Evolutionary conservation across 2,888 invertebrate species (phyloP), one percentile per base, ranked within the genome.

Genomic region (Rambutsinella grinnellia): DNA sequence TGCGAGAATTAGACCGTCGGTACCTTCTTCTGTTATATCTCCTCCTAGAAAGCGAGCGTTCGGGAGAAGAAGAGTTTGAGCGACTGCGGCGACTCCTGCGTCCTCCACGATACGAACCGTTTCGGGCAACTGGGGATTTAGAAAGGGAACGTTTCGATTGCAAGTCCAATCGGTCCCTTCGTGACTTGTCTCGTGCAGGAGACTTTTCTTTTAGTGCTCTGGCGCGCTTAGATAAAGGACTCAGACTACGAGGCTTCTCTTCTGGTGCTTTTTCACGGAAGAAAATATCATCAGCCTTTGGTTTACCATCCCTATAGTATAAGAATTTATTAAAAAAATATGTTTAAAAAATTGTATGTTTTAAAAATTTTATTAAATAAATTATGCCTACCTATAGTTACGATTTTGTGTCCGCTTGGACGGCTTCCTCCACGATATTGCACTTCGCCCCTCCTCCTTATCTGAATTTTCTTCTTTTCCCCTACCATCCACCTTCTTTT

Each of bases 341-440:
- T n/a, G n/a, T n/a, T n/a, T n/a, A n/a, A n/a, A n/a, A 51, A 49
- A 49, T 36, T 17, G 36, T 36, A 36, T 36, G 36, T 36, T 36
- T 36, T 36, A 36, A 36, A 36, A 36, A 60, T 5, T 24, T 63
- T 53, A 28, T 51, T 13, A 63, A 23, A 24, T 65, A 10, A 61
- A 44, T 21, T 19, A 3, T 26, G 15, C 26, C 1, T 63, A 82
- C 83, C 83, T 80, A 57, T 95, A 95, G 84, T 91, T 94, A 76
- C 93, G 88, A 84, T 92, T 93, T 85, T 93, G 93, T 21, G 90
- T 91, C 82, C 88, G 92, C 86, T 93, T 93, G 54, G 93, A 92
- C 13, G 93, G 88, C 86, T 94, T 94, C 85, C 94, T 95, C 89
- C 95, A 95, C 0, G 90, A 87, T 6, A 91, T 75, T 67, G 74